Evolutionary conservation across 1,140 invertebrate genomes (phyloP), one percentile per base, ranked within the genome.

Genomic region (Leptinotarsa texana): DNA sequence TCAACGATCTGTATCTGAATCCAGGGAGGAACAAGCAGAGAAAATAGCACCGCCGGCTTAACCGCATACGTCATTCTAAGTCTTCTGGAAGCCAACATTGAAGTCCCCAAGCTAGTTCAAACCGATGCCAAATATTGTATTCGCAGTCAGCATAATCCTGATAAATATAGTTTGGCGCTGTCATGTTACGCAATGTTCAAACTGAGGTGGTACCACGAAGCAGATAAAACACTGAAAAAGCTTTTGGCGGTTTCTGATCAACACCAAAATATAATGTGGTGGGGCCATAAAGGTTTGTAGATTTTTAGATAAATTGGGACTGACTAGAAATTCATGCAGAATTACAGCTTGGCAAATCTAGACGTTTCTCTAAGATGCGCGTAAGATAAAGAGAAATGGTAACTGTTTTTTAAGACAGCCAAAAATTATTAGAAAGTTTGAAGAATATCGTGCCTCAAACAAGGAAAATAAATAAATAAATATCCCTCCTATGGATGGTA

Each of bases 41-140:
- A 90, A 66, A 84, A 84, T n/a, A 86, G 87, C 18, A 87, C 87
- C 0, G 81, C 86, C 0, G 87, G 87, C 0, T 81, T 92, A 49
- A 91, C 91, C 1, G 89, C 91, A 0, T 92, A 91, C 77, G 90
- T 92, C 51, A 76, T 91, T 6, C 86, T 91, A 3, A 87, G 91
- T 47, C 85, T 92, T 17, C 76, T 92, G 42, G 89, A 92, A 81
- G 89, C 89, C 24, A 85, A 87, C 1, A 83, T 87, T 42, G 78
- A 85, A 18, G 78, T 88, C 49, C 79, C 84, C 13, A 79, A 86
- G 4, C 77, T 82, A 24, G 79, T 88, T 2, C 82, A 86, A 15
- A 83, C 85, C 2, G 88, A 89, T 74, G 89, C 89, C 5, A 82
- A 89, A 21, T 85, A 85, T 33, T 93, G 90, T 80, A 83, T 93